Evolutionary conservation across 2,888 invertebrate species (phyloP).

Genomic region (Ernsta delagoae): DNA sequence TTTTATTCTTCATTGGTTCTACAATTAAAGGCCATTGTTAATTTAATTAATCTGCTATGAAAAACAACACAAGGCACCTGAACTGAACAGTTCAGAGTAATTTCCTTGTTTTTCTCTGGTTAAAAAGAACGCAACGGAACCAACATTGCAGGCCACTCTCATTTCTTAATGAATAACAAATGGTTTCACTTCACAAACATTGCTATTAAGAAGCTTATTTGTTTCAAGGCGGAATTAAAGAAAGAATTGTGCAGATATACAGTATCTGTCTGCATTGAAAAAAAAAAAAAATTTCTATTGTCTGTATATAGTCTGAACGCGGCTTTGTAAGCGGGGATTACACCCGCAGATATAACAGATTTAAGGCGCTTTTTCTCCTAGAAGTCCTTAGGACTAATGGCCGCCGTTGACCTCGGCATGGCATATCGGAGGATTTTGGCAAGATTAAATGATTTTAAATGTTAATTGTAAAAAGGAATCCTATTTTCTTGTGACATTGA

Average conservation of each 20-base stretch:
- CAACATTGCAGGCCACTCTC: conserved; percentile 40
- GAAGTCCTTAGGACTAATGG: not conserved
- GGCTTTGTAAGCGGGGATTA: not conserved
- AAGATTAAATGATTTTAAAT: not conserved
- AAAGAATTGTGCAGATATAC: conserved; percentile 13
- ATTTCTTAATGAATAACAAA: conserved; percentile 52
- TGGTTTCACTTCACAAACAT: conserved; percentile 44
- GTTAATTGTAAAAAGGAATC: not conserved
- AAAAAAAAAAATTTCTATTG: not conserved
- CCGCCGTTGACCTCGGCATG: not conserved
- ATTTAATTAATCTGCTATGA: conserved; percentile 1
- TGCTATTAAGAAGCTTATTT: conserved; percentile 19
- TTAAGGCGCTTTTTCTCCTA: not conserved
- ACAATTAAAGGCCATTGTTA: conserved; percentile 3
- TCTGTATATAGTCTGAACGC: not conserved
- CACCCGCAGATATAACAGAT: not conserved
- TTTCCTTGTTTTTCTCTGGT: conserved; percentile 10
- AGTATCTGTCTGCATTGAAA: conserved; percentile 4
- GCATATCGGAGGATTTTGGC: not conserved
- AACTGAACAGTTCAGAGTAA: not conserved
- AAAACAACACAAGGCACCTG: conserved; percentile 1
- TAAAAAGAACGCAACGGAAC: conserved; percentile 26
- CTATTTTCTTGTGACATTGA: no score
- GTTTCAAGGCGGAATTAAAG: conserved; percentile 21
- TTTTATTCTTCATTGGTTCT: conserved; percentile 1